phyloP scores from a whole-genome alignment of 1,140 invertebrate species.

The Pristionchus pacificus region DNA sequence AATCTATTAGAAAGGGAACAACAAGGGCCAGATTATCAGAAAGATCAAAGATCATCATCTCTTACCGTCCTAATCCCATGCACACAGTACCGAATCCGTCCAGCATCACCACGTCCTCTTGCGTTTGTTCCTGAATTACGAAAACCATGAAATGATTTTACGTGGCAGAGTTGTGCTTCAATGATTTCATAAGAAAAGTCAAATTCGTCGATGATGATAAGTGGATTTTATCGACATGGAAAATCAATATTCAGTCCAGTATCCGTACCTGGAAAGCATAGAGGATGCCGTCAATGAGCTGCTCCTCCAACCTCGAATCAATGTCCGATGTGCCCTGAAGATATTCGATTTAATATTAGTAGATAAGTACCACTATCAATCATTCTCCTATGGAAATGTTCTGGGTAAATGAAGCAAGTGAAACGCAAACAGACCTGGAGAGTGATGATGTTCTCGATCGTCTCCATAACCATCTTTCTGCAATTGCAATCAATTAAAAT shows the following conservation, averaged over 20 bases:
- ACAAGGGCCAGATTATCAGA: too few species aligned
- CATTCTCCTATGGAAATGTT: background rate
- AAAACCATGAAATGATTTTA: constrained; percentile 12
- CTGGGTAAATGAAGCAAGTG: too few species aligned
- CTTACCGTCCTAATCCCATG: constrained; percentile 78
- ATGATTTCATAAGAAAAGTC: too few species aligned
- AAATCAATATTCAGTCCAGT: too few species aligned
- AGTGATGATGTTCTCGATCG: constrained; percentile 95
- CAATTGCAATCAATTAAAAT: constrained; percentile 5
- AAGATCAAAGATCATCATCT: background rate
- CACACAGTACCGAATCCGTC: constrained; percentile 99
- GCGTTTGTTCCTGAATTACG: constrained; percentile 40
- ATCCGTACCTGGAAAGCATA: constrained; percentile 99
- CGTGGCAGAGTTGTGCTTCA: too few species aligned
- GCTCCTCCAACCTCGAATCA: constrained; percentile 92
- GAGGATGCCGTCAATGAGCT: constrained; percentile 92
- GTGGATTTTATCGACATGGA: too few species aligned
- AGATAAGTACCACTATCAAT: too few species aligned
- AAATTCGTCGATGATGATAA: too few species aligned
- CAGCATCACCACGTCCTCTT: constrained; percentile 94
- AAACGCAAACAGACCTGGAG: constrained; percentile 65
- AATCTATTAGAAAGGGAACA: too few species aligned
- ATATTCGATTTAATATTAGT: too few species aligned
- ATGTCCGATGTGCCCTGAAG: constrained; percentile 87
- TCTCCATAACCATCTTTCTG: constrained; percentile 99